These are phyloP conservation scores for Phalacrocorax brasilianus DNA, from an alignment of 2,113 vertebrate genomes.

Conservation along the genomic window DNA sequence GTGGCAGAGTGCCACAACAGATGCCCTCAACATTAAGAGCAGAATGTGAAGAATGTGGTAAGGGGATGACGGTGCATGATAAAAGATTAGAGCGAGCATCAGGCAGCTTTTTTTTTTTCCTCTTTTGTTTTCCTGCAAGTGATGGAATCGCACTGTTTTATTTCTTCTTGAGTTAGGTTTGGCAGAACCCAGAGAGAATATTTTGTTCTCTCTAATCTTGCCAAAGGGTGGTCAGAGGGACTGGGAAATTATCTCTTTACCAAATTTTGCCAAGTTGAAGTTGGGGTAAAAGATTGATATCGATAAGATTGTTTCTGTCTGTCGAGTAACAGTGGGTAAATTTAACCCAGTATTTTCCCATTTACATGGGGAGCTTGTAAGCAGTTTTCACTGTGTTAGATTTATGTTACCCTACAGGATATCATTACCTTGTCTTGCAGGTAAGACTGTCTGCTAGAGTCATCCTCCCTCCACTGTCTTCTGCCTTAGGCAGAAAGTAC, in stretches of 20 bases:
- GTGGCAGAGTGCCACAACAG: not conserved
- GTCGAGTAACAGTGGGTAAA: not conserved
- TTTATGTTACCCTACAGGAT: not conserved
- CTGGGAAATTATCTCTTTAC: not conserved
- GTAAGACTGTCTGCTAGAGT: not conserved
- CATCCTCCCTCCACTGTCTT: not conserved
- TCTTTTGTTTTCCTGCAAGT: not conserved
- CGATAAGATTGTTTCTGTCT: not conserved
- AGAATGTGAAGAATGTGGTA: not conserved
- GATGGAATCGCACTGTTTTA: not conserved
- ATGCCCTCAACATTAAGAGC: not conserved
- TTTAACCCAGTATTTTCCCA: not conserved
- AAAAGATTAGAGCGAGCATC: not conserved
- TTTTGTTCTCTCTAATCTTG: not conserved
- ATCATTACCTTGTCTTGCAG: not conserved
- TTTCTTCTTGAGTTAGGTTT: not conserved
- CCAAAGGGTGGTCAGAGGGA: not conserved
- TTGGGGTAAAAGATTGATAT: not conserved
- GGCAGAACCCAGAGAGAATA: not conserved
- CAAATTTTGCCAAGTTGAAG: not conserved
- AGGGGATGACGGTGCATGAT: not conserved
- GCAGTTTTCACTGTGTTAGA: not conserved
- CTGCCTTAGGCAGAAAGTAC: not conserved
- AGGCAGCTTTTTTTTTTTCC: not conserved
- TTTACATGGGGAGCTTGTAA: not conserved